A percentile compares a stretch with the other conserved stretches of the same genome.
Conservation (phyloP, 2,113 vertebrate genomes). For the Turnix velox region DNA sequence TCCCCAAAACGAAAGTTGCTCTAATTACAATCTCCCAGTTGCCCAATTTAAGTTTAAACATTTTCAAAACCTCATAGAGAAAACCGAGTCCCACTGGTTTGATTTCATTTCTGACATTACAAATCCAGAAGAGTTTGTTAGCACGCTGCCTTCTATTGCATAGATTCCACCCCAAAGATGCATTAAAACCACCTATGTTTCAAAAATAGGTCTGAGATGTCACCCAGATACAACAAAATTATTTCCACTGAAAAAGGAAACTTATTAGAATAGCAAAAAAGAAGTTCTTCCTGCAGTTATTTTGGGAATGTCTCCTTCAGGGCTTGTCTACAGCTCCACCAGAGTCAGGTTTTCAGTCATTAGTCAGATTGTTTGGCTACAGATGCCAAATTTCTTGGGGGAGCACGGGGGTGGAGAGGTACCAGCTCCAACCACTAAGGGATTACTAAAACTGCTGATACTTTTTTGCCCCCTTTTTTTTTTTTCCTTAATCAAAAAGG, state of each 20-base stretch:
- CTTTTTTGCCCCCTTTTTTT: accelerated
- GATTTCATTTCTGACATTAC: not conserved
- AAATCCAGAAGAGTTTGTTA: not conserved
- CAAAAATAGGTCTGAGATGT: not conserved
- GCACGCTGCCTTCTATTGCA: not conserved
- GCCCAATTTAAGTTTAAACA: not conserved
- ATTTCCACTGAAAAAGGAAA: not conserved
- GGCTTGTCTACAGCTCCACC: not conserved
- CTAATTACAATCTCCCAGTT: not conserved
- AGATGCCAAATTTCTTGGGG: not conserved
- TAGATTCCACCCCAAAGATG: not conserved
- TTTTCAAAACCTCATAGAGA: not conserved
- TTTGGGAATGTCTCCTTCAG: not conserved
- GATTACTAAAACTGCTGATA: not conserved
- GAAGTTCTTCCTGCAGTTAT: not conserved
- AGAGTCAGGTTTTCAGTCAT: not conserved
- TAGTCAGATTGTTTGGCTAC: not conserved
- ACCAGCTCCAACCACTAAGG: not conserved
- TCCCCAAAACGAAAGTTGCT: not conserved
- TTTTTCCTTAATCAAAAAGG: not conserved
- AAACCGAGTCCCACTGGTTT: not conserved
- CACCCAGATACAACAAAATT: not conserved
- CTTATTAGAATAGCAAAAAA: conserved; percentile 13
- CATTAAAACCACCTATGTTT: not conserved
- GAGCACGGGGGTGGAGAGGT: accelerated